These are phyloP conservation scores for Mesembrinibis cayennensis DNA, from an alignment of 2,113 vertebrate species.

Conservation along the genomic window DNA sequence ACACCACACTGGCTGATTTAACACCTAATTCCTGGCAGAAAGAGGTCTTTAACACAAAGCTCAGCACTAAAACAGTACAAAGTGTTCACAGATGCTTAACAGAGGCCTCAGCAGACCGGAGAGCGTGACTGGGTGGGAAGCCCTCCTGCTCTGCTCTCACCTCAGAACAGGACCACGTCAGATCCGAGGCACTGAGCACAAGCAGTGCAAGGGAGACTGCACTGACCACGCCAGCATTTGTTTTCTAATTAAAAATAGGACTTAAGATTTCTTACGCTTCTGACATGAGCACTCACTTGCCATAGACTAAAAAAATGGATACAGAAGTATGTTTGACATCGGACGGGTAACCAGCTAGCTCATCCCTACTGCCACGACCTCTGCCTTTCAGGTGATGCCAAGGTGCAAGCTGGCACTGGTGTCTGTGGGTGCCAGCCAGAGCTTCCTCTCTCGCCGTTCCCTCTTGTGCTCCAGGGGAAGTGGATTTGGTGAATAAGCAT, in stretches of 20 bases:
- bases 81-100: neutral
- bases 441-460: neutral
- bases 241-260: neutral
- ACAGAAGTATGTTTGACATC: neutral
- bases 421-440: neutral
- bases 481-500: neutral
- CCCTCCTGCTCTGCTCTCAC: neutral
- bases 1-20: neutral
- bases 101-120: neutral
- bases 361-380: neutral
- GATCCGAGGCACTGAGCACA: rapidly evolving
- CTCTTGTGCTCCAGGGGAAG: neutral
- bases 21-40: neutral
- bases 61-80: neutral
- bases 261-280: neutral
- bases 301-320: neutral
- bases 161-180: rapidly evolving
- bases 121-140: neutral
- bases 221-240: neutral
- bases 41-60: neutral
- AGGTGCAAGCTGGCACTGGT: neutral
- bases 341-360: neutral
- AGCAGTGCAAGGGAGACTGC: neutral
- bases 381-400: neutral
- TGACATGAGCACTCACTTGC: neutral